phyloP scores from a whole-genome alignment of 2,113 vertebrate genomes.

The Nymphicus hollandicus region DNA sequence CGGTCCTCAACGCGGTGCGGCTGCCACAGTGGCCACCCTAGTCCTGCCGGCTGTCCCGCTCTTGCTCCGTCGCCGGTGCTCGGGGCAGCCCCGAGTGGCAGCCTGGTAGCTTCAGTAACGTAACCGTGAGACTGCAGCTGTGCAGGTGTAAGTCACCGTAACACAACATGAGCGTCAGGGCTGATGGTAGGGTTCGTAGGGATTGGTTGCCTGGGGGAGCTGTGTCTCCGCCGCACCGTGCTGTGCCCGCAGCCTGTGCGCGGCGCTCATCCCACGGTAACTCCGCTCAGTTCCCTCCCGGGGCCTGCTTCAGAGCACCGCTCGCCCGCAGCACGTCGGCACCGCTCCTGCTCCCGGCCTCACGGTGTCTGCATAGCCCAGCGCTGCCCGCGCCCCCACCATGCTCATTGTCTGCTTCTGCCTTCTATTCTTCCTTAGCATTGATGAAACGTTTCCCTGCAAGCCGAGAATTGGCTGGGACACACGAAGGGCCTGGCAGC shows the following conservation, averaged over 20 bases:
- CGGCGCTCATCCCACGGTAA: not conserved
- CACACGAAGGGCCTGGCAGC: rapidly evolving
- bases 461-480: not conserved
- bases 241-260: not conserved
- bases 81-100: not conserved
- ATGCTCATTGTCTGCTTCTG: not conserved
- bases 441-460: rapidly evolving
- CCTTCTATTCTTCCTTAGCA: not conserved
- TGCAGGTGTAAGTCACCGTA: not conserved
- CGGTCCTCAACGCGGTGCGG: not conserved
- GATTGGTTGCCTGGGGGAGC: not conserved
- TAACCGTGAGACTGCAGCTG: no score
- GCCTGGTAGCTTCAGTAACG: not conserved
- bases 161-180: rapidly evolving
- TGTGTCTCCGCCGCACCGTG: no score
- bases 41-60: not conserved
- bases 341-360: not conserved
- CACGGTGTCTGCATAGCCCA: no score
- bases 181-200: no score
- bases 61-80: not conserved
- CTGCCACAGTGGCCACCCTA: rapidly evolving
- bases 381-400: no score
- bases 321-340: not conserved
- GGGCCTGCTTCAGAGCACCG: not conserved
- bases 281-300: not conserved